These are phyloP conservation scores for Drosophila nigricruria DNA, from an alignment of 2,888 invertebrate species.

Conservation along the genomic window DNA sequence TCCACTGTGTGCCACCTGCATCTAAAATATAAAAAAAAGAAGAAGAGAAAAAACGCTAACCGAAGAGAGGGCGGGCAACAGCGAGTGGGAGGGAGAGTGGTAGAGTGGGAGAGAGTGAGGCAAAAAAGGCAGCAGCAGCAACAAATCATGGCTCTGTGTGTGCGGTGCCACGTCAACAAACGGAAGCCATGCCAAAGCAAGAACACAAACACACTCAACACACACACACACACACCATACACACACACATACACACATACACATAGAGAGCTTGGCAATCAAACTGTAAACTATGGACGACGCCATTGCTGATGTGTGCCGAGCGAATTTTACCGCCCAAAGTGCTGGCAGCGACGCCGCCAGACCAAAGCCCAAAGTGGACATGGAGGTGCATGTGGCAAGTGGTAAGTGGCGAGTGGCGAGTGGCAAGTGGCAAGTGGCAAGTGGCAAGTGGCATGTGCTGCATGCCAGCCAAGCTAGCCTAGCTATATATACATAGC, in stretches of 20 bases:
- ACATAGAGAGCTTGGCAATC: conserved; percentile 49
- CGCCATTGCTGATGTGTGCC: conserved; percentile 69
- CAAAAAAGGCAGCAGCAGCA: conserved; percentile 35
- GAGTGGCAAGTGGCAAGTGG: conserved; percentile 4
- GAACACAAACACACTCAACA: conserved; percentile 30
- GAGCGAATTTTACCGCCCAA: conserved; percentile 78
- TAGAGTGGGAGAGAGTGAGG: neutral
- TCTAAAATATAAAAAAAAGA: neutral
- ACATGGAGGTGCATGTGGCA: conserved; percentile 51
- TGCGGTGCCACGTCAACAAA: conserved; percentile 60
- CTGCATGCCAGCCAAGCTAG: conserved; percentile 20
- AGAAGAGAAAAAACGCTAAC: neutral
- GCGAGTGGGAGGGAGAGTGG: neutral
- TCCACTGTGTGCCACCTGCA: conserved; percentile 47
- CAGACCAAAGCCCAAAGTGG: conserved; percentile 59
- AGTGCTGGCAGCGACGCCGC: conserved; percentile 75
- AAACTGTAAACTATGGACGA: conserved; percentile 74
- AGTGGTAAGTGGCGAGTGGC: conserved; percentile 37
- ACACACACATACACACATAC: conserved; percentile 23
- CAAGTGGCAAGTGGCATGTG: conserved; percentile 12
- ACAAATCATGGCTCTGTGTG: conserved; percentile 59
- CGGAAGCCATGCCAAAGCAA: conserved; percentile 76
- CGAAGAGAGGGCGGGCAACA: neutral
- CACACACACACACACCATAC: conserved; percentile 25
- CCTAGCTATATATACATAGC: neutral